phyloP scores from a whole-genome alignment of 2,888 invertebrate genomes.

The Drepanosiphum platanoidis region DNA sequence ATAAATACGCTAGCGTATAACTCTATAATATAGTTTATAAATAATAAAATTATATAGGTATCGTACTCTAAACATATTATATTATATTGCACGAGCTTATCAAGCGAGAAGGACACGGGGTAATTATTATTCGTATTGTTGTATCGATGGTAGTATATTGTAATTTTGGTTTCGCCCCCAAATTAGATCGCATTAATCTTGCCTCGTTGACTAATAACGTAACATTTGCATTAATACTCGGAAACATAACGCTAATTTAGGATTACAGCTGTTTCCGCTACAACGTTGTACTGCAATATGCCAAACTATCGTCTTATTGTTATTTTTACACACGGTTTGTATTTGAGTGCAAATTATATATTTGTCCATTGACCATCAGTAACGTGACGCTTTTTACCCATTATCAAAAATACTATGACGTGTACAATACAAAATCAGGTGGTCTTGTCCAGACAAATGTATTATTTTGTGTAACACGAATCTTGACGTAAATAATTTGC shows the following conservation, averaged over 20 bases:
- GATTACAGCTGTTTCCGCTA: background rate
- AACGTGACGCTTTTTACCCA: background rate
- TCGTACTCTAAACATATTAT: too few species aligned
- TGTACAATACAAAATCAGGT: background rate
- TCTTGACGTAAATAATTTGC: background rate
- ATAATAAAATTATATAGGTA: too few species aligned
- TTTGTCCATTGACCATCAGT: background rate
- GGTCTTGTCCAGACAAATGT: background rate
- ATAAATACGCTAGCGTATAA: background rate
- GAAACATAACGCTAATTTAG: constrained; percentile 13
- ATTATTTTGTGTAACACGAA: background rate
- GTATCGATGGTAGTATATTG: background rate
- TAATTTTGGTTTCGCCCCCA: constrained; percentile 27
- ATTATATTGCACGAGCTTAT: background rate
- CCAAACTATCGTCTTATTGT: background rate
- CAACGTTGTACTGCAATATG: background rate
- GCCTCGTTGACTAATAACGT: constrained; percentile 28
- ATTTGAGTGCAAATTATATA: background rate
- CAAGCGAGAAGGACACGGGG: background rate
- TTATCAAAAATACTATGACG: background rate
- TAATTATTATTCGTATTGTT: constrained; percentile 10
- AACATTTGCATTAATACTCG: constrained; percentile 33
- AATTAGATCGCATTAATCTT: constrained; percentile 35
- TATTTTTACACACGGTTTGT: background rate
- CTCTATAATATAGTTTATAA: background rate